Conservation (phyloP, 2,797 vertebrate species). For the Sebastes diaconus region DNA sequence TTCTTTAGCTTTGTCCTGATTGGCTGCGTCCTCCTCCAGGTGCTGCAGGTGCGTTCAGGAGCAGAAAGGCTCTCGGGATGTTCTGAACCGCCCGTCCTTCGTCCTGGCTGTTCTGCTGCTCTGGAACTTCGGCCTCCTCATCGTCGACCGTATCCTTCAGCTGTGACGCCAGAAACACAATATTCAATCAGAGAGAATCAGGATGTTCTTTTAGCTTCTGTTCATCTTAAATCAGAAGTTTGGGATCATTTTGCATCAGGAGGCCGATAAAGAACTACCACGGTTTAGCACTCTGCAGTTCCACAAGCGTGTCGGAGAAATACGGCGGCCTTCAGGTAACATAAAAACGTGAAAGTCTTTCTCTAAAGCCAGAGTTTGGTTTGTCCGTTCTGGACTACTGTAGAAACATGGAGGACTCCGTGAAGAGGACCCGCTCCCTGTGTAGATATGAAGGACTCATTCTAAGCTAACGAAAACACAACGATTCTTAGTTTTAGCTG, state of each 20-base stretch:
- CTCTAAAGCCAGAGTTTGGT: too few relatives aligned
- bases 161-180: too few relatives aligned
- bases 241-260: background rate
- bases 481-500: too few relatives aligned
- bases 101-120: conserved; percentile 89
- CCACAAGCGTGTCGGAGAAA: too few relatives aligned
- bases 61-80: conserved; percentile 81
- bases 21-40: conserved; percentile 68
- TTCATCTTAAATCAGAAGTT: background rate
- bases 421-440: too few relatives aligned
- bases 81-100: conserved; percentile 85
- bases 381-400: too few relatives aligned
- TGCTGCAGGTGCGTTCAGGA: conserved; percentile 87
- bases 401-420: too few relatives aligned
- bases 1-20: conserved; percentile 1
- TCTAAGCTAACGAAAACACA: too few relatives aligned
- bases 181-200: too few relatives aligned
- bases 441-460: too few relatives aligned
- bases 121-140: conserved; percentile 94
- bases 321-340: too few relatives aligned
- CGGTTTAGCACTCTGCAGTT: too few relatives aligned
- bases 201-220: background rate
- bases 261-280: background rate
- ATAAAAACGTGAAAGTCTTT: accelerated
- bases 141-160: conserved; percentile 96